Evolutionary conservation across 2,888 invertebrate species (phyloP).

Genomic region (Lissonota sp.): DNA sequence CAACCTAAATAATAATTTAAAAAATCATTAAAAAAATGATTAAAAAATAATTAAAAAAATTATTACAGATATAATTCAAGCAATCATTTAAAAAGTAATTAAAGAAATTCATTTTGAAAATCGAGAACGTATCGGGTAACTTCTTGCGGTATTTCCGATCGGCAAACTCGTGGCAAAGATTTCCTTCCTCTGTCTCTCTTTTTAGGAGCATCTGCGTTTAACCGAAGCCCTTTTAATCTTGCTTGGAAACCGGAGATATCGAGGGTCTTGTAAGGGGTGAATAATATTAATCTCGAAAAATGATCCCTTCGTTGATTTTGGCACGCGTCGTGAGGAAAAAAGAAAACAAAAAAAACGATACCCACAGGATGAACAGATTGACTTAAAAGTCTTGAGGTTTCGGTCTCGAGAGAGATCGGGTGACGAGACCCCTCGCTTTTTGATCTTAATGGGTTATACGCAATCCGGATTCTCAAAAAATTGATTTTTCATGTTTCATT

Average conservation of each 20-base stretch:
- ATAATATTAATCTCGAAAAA: constrained; percentile 46
- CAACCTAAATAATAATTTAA: too few relatives aligned
- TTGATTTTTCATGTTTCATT: background rate
- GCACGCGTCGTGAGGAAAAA: constrained; percentile 40
- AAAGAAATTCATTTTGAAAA: too few relatives aligned
- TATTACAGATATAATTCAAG: too few relatives aligned
- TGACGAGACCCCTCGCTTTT: constrained; percentile 34
- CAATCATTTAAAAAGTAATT: background rate
- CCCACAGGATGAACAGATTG: constrained; percentile 55
- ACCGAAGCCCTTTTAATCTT: constrained; percentile 32
- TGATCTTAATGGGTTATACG: constrained; percentile 1
- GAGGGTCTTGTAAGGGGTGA: background rate
- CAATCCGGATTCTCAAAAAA: background rate
- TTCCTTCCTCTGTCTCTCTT: background rate
- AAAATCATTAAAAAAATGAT: too few relatives aligned
- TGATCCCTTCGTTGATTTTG: constrained; percentile 45
- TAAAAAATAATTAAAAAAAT: too few relatives aligned
- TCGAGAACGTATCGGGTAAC: constrained; percentile 5
- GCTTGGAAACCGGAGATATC: constrained; percentile 22
- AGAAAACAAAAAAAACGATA: background rate
- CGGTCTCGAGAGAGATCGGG: constrained; percentile 40
- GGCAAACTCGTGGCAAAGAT: constrained; percentile 9
- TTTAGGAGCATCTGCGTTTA: constrained; percentile 27
- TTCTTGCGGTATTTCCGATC: constrained; percentile 36
- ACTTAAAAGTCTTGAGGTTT: constrained; percentile 56